A percentile compares a stretch with the other conserved stretches of the same genome.
Evolutionary conservation across 1,140 invertebrate genomes (phyloP).

Genomic region (Patella vulgata): DNA sequence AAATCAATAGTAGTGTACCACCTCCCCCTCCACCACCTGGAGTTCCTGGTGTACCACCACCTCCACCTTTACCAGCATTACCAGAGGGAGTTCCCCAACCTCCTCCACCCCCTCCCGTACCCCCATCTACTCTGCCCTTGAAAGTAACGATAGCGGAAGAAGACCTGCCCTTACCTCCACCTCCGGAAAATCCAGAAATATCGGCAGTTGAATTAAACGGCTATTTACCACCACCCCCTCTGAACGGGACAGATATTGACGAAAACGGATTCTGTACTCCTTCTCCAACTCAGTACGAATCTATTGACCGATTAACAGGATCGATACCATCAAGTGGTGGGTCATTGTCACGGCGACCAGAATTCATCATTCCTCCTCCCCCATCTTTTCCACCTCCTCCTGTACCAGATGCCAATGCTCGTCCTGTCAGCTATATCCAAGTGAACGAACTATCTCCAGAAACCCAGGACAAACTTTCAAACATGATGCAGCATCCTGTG

Average conservation of each 20-base stretch:
- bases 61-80: neutral
- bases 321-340: neutral
- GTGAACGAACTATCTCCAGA: constrained; percentile 33
- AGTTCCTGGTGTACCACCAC: neutral
- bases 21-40: neutral
- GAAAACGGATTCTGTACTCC: too few species aligned
- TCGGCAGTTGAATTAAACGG: neutral
- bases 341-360: constrained; percentile 6
- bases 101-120: constrained; percentile 28
- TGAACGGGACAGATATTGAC: too few species aligned
- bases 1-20: neutral
- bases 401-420: constrained; percentile 6
- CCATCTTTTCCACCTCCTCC: constrained; percentile 38
- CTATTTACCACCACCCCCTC: constrained; percentile 10
- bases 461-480: constrained; percentile 21
- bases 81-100: constrained; percentile 13
- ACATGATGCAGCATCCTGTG: constrained; percentile 18
- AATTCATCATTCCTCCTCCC: constrained; percentile 35
- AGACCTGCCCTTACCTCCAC: constrained; percentile 15
- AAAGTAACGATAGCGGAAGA: constrained; percentile 4
- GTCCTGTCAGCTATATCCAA: neutral
- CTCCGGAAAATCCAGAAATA: constrained; percentile 4
- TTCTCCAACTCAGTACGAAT: too few species aligned
- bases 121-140: constrained; percentile 6
- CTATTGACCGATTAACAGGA: constrained; percentile 24